Evolutionary conservation across 2,888 invertebrate species (phyloP).

Genomic region (Microctonus brassicae): DNA sequence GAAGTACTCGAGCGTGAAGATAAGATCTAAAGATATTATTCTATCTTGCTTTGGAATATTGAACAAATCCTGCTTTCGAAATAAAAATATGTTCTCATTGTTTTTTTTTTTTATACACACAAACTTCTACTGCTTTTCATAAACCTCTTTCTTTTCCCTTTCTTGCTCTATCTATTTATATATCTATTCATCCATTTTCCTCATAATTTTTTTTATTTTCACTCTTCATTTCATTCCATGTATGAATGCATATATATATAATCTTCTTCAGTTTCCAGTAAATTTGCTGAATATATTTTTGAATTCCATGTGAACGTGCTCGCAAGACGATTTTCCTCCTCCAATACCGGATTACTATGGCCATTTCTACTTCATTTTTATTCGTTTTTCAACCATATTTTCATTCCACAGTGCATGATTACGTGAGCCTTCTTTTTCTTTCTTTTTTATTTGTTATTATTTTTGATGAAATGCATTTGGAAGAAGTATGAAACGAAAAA

Average conservation of each 20-base stretch:
- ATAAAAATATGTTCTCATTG: conserved; percentile 12
- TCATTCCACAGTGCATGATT: not conserved
- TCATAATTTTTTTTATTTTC: not conserved
- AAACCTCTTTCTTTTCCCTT: conserved; percentile 16
- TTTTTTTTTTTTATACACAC: too few species aligned
- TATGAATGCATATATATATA: conserved; percentile 9
- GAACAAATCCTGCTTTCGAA: conserved; percentile 37
- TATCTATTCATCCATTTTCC: too few species aligned
- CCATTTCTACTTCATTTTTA: not conserved
- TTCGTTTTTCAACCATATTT: not conserved
- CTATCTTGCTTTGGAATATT: conserved; percentile 24
- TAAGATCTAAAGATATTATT: conserved; percentile 34
- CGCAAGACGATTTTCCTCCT: conserved; percentile 1
- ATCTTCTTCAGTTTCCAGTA: conserved; percentile 23
- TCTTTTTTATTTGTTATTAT: too few species aligned
- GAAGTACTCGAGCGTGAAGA: conserved; percentile 31
- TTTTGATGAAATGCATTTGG: not conserved
- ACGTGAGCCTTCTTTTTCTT: not conserved
- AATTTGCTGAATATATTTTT: conserved; percentile 23
- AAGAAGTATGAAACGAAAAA: not conserved
- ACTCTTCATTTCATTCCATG: conserved; percentile 16
- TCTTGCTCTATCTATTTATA: too few species aligned
- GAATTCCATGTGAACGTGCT: conserved; percentile 1
- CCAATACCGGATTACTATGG: not conserved
- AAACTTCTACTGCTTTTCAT: conserved; percentile 25